A percentile compares a stretch with the other conserved stretches of the same genome.
Conservation (phyloP, 2,797 vertebrate genomes). For the Labeo calbasu region DNA sequence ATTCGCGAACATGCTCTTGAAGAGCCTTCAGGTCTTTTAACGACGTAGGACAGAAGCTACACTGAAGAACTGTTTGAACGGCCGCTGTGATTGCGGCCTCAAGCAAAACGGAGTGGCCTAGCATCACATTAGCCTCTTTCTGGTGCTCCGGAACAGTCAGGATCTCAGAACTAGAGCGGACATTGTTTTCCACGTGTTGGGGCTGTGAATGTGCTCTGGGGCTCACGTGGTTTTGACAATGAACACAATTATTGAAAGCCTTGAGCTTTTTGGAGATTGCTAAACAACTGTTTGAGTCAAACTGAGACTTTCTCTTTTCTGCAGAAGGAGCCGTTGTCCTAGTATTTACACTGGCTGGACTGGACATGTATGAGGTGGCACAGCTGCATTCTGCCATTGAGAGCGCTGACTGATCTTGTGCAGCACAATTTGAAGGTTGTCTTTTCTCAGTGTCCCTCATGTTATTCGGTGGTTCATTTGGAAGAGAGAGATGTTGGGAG, state of each 20-base stretch:
- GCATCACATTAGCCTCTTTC: conserved; percentile 16
- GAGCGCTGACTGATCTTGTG: neutral
- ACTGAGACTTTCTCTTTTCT: conserved; percentile 29
- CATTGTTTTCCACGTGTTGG: neutral
- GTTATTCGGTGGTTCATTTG: neutral
- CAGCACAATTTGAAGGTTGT: neutral
- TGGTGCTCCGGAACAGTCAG: neutral
- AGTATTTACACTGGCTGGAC: neutral
- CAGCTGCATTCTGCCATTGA: neutral
- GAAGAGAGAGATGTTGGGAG: neutral
- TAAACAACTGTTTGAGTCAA: conserved; percentile 2
- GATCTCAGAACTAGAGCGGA: neutral
- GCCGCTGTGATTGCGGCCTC: conserved; percentile 42
- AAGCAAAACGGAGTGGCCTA: conserved; percentile 27
- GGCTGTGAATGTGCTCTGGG: neutral
- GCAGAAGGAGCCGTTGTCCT: neutral
- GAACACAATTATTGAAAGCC: conserved; percentile 2
- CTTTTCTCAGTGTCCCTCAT: neutral
- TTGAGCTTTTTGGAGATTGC: conserved; percentile 44
- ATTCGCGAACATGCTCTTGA: conserved; percentile 41
- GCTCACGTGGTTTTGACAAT: neutral
- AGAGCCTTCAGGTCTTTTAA: conserved; percentile 33
- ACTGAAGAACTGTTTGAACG: conserved; percentile 43
- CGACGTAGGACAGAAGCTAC: conserved; percentile 43
- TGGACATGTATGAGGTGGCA: neutral